phyloP scores from a whole-genome alignment of 2,797 vertebrate genomes.

The Discoglossus pictus region DNA sequence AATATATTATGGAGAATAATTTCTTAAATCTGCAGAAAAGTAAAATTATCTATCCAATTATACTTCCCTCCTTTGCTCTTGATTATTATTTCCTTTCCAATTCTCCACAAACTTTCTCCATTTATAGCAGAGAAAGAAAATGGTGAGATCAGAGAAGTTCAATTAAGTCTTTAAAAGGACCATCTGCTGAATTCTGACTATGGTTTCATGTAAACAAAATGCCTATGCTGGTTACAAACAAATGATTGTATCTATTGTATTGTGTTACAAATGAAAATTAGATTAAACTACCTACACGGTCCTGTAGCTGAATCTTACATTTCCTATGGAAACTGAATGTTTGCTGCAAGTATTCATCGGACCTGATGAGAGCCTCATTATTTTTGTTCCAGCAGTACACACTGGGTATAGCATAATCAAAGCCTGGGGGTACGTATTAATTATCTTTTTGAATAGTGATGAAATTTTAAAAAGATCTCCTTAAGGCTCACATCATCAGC shows the following conservation, averaged over 20 bases:
- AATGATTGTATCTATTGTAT: conserved; percentile 76
- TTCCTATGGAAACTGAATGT: conserved; percentile 89
- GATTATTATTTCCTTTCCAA: conserved; percentile 2
- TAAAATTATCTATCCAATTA: background rate
- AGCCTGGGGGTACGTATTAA: conserved; percentile 99
- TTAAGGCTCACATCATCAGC: conserved; percentile 94
- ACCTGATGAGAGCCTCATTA: conserved; percentile 97
- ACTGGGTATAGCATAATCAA: conserved; percentile 96
- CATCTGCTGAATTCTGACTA: conserved; percentile 79
- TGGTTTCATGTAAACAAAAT: conserved; percentile 87
- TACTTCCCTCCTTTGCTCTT: background rate
- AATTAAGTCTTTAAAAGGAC: conserved; percentile 72
- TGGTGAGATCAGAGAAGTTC: conserved; percentile 69
- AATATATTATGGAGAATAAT: too few species aligned
- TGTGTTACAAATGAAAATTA: conserved; percentile 85
- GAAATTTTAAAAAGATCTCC: conserved; percentile 99
- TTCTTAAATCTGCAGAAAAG: too few species aligned
- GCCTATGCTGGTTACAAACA: conserved; percentile 73
- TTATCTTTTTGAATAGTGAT: conserved; percentile 99
- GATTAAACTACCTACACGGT: conserved; percentile 72
- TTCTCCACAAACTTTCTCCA: background rate
- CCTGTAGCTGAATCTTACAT: conserved; percentile 86
- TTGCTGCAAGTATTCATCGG: conserved; percentile 81
- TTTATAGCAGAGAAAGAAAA: conserved; percentile 49
- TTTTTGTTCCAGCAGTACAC: conserved; percentile 86